phyloP scores from a whole-genome alignment of 2,113 vertebrate genomes.

The Sapajus apella region DNA sequence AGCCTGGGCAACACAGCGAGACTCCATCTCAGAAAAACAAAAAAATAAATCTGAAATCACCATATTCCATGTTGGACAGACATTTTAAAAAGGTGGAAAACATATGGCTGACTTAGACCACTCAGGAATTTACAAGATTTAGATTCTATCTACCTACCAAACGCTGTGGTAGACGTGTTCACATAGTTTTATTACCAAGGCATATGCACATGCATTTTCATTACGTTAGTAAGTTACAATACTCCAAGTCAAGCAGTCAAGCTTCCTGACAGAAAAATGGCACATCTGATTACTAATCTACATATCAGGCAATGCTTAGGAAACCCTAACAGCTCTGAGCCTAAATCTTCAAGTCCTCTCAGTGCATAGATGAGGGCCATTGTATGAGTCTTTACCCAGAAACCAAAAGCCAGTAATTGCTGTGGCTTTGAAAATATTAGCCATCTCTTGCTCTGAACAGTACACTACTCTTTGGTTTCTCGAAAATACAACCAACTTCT shows the following conservation, averaged over 20 bases:
- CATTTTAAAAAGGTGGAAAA: conserved; percentile 35
- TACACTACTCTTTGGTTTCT: neutral
- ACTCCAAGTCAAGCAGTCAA: neutral
- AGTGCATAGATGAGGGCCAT: neutral
- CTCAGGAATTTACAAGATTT: conserved; percentile 30
- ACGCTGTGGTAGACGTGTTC: neutral
- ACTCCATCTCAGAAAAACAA: too few species aligned
- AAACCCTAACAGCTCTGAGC: neutral
- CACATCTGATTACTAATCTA: conserved; percentile 32
- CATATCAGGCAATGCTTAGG: conserved; percentile 9
- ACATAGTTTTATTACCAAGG: conserved; percentile 23
- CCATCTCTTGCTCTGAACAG: neutral
- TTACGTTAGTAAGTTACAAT: conserved; percentile 44
- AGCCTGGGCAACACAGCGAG: too few species aligned
- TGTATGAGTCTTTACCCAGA: neutral
- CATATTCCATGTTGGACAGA: neutral
- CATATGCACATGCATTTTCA: conserved; percentile 69
- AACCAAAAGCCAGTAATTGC: conserved; percentile 1
- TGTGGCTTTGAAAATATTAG: conserved; percentile 39
- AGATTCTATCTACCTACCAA: conserved; percentile 27
- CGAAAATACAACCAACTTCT: conserved; percentile 33
- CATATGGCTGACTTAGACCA: conserved; percentile 48
- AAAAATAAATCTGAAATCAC: neutral
- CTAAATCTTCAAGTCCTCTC: conserved; percentile 22
- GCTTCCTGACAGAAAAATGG: conserved; percentile 58